These are phyloP conservation scores for Epizoanthus ramosus DNA, from an alignment of 92 coral and sea anemone species.

Conservation along the genomic window DNA sequence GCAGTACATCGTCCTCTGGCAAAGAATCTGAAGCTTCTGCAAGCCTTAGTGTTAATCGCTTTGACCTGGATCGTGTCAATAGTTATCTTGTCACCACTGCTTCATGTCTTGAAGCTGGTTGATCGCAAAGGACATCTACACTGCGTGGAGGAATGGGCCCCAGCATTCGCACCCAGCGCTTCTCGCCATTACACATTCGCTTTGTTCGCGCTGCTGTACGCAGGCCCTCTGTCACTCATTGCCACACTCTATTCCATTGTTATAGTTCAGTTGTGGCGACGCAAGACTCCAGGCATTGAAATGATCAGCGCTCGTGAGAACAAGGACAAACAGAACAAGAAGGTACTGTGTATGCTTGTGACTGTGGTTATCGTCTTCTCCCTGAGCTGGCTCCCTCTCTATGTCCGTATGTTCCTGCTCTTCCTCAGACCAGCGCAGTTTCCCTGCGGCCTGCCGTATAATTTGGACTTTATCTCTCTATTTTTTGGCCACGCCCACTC, in stretches of 20 bases:
- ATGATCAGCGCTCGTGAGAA: slow-evolving; percentile 56
- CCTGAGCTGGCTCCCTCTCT: slow-evolving; percentile 82
- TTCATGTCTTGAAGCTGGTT: slow-evolving; percentile 49
- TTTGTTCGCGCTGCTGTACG: slow-evolving; percentile 65
- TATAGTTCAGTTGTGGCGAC: slow-evolving; percentile 68
- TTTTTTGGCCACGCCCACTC: slow-evolving; percentile 81
- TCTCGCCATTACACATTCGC: slow-evolving; percentile 70
- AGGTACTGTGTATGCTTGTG: slow-evolving; percentile 71
- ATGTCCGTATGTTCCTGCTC: slow-evolving; percentile 75
- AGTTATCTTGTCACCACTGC: slow-evolving; percentile 61
- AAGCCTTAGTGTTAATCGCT: slow-evolving; percentile 54
- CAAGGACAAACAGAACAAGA: slow-evolving; percentile 72
- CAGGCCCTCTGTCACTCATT: slow-evolving; percentile 59
- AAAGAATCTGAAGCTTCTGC: slow-evolving; percentile 64
- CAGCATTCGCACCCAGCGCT: slow-evolving; percentile 55
- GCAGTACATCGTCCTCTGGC: slow-evolving; percentile 74
- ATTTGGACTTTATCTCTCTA: slow-evolving; percentile 68
- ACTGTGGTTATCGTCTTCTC: slow-evolving; percentile 82
- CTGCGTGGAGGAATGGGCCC: slow-evolving; percentile 73
- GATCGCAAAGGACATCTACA: slow-evolving; percentile 45
- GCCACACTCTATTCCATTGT: slow-evolving; percentile 62
- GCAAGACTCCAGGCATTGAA: slow-evolving; percentile 70
- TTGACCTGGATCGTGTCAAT: slow-evolving; percentile 63
- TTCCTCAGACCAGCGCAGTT: slow-evolving; percentile 55
- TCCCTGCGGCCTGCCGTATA: slow-evolving; percentile 76